Evolutionary conservation across 2,797 vertebrate genomes (phyloP), one percentile per base, ranked within the genome.

Genomic region (Melanotaenia trifasciata): DNA sequence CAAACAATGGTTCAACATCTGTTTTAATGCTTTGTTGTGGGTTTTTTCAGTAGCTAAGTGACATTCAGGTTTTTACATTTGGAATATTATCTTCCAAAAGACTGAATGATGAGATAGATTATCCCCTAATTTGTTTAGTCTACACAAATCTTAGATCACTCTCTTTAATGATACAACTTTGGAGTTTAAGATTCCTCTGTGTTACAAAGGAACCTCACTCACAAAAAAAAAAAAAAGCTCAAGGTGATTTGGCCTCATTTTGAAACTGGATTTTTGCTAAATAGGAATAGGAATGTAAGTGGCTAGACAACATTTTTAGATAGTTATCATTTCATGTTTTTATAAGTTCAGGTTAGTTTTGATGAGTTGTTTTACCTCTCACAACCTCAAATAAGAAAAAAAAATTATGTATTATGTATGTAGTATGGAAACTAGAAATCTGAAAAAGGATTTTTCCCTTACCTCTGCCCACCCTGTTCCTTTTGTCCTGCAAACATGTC

Each of bases 1-100:
- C 60, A 18, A 78, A 83, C 78, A 78, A 81, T 62, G 53, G 32
- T 33, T 68, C 45, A 51, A 62, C 58, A 60, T 73, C 36, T 60
- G 56, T 72, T 79, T 70, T 24, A 74, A 40, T 53, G 67, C 53
- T 68, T 74, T 72, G 63, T 64, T 60, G 40, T 47, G 50, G 67
- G 22, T 53, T 63, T 58, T 54, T 66, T 33, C 47, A 51, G 26
- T 18, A 10, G 30, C 6, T 24, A 16, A 58, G 10, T 67, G 66
- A 76, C 30, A 32, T 53, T 24, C 18, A 32, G 24, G 24, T 35
- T 35, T 53, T 60, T 22, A 60, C 33, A 33, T 24, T 16, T 2
- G 1, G 45, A 13, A 63, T 24, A 59, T 43, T 32, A 51, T 57
- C 10, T 26, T 2, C 36, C 56, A 54, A 66, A 58, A 38, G 4